These are phyloP conservation scores for Fregata magnificens DNA, from an alignment of 2,113 vertebrate species.

Conservation along the genomic window DNA sequence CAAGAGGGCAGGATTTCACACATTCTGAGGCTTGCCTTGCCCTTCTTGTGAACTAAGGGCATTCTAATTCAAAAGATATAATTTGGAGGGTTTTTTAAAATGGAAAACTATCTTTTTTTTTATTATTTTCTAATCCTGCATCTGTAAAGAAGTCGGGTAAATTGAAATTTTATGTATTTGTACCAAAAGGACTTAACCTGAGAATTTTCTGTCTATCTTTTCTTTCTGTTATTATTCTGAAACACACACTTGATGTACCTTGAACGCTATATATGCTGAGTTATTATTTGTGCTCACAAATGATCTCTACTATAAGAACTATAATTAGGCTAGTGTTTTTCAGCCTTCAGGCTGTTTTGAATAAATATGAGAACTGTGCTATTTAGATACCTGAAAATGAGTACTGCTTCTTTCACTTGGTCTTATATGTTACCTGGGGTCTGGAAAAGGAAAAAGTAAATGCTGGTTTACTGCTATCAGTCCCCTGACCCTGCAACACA, in stretches of 20 bases:
- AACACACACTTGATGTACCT: not conserved
- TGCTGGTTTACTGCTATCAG: not conserved
- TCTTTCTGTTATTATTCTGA: not conserved
- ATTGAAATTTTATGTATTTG: not conserved
- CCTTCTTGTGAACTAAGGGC: not conserved
- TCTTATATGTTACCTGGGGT: not conserved
- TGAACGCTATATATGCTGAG: not conserved
- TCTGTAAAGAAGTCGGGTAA: not conserved
- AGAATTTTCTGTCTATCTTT: not conserved
- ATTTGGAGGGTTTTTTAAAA: not conserved
- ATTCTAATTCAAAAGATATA: not conserved
- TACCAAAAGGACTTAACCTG: not conserved
- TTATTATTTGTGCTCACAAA: slow-evolving; percentile 11
- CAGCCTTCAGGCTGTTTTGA: not conserved
- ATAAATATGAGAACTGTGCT: not conserved
- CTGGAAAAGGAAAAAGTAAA: not conserved
- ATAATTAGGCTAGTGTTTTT: not conserved
- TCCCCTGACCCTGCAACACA: not conserved
- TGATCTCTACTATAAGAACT: not conserved
- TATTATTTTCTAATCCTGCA: not conserved
- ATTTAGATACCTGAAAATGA: not conserved
- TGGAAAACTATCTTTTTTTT: not conserved
- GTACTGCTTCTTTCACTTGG: not conserved
- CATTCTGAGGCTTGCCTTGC: not conserved
- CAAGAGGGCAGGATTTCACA: not conserved